Percentiles rank a stretch among this genome's conserved stretches.
phyloP scores from a whole-genome alignment of 1,140 invertebrate genomes.

The Parapsyche elsis region DNA sequence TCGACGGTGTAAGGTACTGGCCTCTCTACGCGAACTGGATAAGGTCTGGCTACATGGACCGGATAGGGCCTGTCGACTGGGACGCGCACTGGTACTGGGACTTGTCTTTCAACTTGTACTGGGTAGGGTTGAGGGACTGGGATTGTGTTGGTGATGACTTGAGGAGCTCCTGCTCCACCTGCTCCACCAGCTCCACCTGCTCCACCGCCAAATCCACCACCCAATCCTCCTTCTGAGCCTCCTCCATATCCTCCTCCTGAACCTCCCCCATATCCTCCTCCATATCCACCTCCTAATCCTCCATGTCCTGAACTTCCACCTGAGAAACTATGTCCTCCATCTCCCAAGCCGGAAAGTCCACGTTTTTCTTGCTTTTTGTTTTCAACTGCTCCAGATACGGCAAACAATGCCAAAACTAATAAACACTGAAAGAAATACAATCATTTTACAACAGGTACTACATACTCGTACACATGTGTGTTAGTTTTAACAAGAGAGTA shows the following conservation, averaged over 20 bases:
- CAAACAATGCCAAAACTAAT: background rate
- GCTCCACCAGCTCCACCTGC: background rate
- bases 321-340: constrained; percentile 34
- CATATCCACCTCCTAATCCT: constrained; percentile 27
- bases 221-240: background rate
- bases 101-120: constrained; percentile 49
- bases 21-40: constrained; percentile 60
- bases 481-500: no score
- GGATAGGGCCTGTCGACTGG: constrained; percentile 52
- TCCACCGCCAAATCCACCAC: background rate
- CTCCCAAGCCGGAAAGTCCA: constrained; percentile 48
- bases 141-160: constrained; percentile 54
- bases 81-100: constrained; percentile 49
- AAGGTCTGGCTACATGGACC: constrained; percentile 56
- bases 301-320: background rate
- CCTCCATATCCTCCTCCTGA: background rate
- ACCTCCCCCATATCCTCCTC: constrained; percentile 22
- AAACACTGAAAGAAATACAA: constrained; percentile 41
- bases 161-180: constrained; percentile 20
- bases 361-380: constrained; percentile 54
- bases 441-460: no score
- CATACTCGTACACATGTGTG: no score
- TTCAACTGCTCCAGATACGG: constrained; percentile 24
- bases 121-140: constrained; percentile 53
- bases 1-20: constrained; percentile 57